These are phyloP conservation scores for Lamprotornis superbus DNA, from an alignment of 2,113 vertebrate species.

Conservation along the genomic window DNA sequence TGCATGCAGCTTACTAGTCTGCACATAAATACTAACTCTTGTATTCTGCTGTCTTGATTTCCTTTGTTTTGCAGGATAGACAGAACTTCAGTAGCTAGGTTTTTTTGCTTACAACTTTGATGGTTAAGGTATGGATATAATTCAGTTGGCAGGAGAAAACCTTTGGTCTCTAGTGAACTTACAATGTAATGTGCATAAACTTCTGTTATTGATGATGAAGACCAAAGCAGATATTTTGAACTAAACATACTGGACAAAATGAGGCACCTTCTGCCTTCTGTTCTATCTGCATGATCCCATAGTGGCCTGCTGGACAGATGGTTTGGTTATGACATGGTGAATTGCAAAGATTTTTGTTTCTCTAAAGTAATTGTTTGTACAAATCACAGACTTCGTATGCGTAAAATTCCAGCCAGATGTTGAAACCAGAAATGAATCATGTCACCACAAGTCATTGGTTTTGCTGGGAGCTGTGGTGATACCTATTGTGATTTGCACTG, in stretches of 20 bases:
- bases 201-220: background rate
- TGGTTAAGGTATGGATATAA: background rate
- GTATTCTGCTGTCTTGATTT: background rate
- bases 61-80: background rate
- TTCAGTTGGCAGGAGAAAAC: background rate
- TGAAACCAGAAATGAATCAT: constrained; percentile 55
- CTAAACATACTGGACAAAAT: constrained; percentile 16
- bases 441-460: constrained; percentile 45
- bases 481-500: background rate
- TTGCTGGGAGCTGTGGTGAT: constrained; percentile 41
- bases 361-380: constrained; percentile 76
- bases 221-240: constrained; percentile 52
- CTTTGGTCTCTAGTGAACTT: background rate
- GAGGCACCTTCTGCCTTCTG: background rate
- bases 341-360: constrained; percentile 76
- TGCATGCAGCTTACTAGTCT: background rate
- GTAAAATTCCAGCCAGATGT: constrained; percentile 75
- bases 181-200: background rate
- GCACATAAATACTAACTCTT: background rate
- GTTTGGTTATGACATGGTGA: constrained; percentile 78
- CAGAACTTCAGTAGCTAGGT: background rate
- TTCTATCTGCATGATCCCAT: background rate
- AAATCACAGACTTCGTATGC: constrained; percentile 71
- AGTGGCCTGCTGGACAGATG: constrained; percentile 71
- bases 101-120: background rate